Evolutionary conservation across 2,113 vertebrate genomes (phyloP).

Genomic region (Psittacara wagleri): DNA sequence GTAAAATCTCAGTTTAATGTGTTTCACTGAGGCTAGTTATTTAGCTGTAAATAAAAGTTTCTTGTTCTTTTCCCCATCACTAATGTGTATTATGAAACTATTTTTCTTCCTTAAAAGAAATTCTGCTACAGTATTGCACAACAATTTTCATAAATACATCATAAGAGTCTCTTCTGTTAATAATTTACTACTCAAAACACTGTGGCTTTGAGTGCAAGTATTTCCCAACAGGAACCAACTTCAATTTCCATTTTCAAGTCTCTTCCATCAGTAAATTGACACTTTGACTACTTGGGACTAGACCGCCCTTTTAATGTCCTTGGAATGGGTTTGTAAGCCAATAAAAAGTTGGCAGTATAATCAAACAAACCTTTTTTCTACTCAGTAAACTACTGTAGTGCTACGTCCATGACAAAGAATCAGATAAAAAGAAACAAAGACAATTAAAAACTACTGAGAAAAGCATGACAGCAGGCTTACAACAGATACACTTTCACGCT

Average conservation of each 20-base stretch:
- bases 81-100: neutral
- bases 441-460: neutral
- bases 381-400: neutral
- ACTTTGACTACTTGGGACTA: slow-evolving; percentile 23
- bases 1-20: neutral
- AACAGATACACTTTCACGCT: neutral
- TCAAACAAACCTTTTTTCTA: neutral
- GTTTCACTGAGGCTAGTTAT: neutral
- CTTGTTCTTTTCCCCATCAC: neutral
- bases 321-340: neutral
- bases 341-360: neutral
- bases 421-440: neutral
- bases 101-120: slow-evolving; percentile 42
- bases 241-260: slow-evolving; percentile 42
- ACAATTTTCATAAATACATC: slow-evolving; percentile 47
- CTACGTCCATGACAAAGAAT: neutral
- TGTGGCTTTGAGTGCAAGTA: slow-evolving; percentile 20
- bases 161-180: slow-evolving; percentile 62
- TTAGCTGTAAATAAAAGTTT: neutral
- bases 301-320: neutral
- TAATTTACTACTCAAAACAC: slow-evolving; percentile 50
- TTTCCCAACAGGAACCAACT: slow-evolving; percentile 48
- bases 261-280: slow-evolving; percentile 50
- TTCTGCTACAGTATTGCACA: slow-evolving; percentile 37
- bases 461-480: neutral